Evolutionary conservation across 2,888 invertebrate species (phyloP).

Genomic region (Philaethria dido): DNA sequence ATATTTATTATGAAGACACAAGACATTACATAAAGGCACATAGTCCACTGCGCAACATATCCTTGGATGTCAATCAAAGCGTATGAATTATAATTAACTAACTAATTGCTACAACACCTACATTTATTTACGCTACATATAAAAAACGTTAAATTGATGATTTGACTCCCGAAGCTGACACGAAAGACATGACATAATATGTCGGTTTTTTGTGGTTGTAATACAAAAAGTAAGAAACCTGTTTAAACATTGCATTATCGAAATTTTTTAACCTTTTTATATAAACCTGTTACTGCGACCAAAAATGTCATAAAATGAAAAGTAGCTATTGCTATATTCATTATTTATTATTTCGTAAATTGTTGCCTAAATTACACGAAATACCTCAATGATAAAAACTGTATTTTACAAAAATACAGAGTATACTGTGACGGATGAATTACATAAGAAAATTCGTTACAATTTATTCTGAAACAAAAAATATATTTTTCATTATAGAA

Average conservation of each 20-base stretch:
- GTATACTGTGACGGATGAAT: too few species aligned
- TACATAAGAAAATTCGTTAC: too few species aligned
- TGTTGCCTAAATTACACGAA: too few species aligned
- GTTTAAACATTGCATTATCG: conserved; percentile 9
- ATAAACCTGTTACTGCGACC: conserved; percentile 1
- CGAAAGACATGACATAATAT: not conserved
- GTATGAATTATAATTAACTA: conserved; percentile 29
- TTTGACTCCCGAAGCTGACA: conserved; percentile 2
- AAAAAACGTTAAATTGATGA: conserved; percentile 2
- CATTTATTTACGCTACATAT: conserved; percentile 6
- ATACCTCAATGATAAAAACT: too few species aligned
- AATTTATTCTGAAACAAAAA: too few species aligned
- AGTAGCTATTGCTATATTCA: not conserved
- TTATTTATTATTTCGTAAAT: too few species aligned
- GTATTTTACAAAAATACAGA: too few species aligned
- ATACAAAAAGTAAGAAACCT: conserved; percentile 2
- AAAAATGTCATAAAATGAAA: not conserved
- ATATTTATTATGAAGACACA: not conserved
- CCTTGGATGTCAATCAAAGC: conserved; percentile 25
- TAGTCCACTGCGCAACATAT: not conserved
- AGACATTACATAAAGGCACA: not conserved
- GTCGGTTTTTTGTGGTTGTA: conserved; percentile 4
- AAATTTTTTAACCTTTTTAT: not conserved
- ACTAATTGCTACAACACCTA: conserved; percentile 22
- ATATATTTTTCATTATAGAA: too few species aligned